Conservation (phyloP, 2,888 invertebrate genomes). For the Sycophila texana region DNA sequence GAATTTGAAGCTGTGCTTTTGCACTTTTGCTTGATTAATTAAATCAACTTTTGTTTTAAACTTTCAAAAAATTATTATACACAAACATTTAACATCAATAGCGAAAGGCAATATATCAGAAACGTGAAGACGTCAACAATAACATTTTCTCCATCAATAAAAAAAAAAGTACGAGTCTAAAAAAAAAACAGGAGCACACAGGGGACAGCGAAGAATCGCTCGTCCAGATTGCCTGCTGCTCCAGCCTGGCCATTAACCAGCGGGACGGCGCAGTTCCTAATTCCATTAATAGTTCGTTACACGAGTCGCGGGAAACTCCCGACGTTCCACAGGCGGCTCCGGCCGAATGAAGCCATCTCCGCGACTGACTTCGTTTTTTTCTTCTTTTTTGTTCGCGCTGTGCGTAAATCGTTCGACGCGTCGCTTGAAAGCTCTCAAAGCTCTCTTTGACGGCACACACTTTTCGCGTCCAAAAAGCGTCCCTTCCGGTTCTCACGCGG, state of each 20-base stretch:
- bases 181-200: no score
- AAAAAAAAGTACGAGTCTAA: no score
- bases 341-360: not conserved
- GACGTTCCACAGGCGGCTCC: not conserved
- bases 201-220: not conserved
- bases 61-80: no score
- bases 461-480: no score
- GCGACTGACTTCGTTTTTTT: not conserved
- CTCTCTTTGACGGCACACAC: not conserved
- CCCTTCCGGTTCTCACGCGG: no score
- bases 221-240: not conserved
- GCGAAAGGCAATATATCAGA: no score
- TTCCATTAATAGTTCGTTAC: conserved; percentile 44
- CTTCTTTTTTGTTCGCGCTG: not conserved
- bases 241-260: conserved; percentile 10
- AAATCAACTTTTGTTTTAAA: no score
- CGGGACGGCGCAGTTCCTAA: conserved; percentile 13
- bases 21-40: no score
- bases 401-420: not conserved
- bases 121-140: no score
- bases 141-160: no score
- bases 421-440: not conserved
- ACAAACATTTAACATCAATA: no score
- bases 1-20: no score
- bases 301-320: not conserved